phyloP scores from a whole-genome alignment of 2,113 vertebrate species.

The Fulmarus glacialis region DNA sequence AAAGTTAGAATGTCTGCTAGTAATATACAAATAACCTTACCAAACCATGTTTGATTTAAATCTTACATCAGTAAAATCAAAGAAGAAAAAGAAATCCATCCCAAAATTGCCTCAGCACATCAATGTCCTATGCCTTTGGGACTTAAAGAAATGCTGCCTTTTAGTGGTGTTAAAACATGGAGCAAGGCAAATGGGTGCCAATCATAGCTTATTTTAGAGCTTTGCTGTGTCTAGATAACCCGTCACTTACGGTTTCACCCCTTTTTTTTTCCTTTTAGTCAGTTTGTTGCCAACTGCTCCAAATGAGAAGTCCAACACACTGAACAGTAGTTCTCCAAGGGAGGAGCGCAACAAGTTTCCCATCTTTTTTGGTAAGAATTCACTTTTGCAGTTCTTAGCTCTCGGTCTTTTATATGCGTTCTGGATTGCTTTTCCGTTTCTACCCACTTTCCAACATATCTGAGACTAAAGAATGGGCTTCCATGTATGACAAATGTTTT shows the following conservation, averaged over 20 bases:
- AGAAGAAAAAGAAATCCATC: neutral
- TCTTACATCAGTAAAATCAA: neutral
- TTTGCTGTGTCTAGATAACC: neutral
- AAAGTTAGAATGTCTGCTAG: neutral
- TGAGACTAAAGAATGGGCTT: neutral
- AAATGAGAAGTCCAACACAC: neutral
- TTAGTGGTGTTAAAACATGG: neutral
- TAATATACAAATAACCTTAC: neutral
- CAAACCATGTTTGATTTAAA: neutral
- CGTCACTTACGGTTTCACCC: neutral
- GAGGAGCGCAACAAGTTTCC: neutral
- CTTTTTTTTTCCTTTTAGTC: neutral
- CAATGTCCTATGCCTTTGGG: neutral
- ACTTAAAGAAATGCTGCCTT: neutral
- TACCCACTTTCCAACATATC: neutral
- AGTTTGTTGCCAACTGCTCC: neutral
- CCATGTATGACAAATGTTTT: neutral
- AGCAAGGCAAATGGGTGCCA: neutral
- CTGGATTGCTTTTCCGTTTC: neutral
- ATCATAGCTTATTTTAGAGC: neutral
- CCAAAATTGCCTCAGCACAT: neutral
- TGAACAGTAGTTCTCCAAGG: neutral
- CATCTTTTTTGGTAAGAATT: constrained; percentile 48
- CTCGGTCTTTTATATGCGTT: neutral
- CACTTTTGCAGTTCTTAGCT: neutral